Base-by-base conservation (phyloP, 2,888 invertebrate species). In the Ennomos fuscantarius region DNA sequence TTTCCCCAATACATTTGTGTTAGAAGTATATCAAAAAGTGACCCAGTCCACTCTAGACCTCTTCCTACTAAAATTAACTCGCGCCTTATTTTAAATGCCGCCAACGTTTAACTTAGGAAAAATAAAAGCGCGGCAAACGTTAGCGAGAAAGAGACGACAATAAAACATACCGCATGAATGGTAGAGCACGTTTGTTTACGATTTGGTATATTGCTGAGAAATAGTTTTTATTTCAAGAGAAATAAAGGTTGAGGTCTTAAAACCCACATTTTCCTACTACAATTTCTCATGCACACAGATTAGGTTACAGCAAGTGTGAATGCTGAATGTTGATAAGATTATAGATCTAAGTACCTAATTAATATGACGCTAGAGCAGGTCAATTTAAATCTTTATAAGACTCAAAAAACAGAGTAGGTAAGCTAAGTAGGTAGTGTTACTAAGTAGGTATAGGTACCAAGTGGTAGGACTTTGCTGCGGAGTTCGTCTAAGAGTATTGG, bases 31-130 rank as follows among this genome's bases (percentile, higher is more conserved):
- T 92, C 91, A 92, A 91, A 89, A 89, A 82, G 80, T 84, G 76
- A 81, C 81, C 81, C 81, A 84, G 79, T 87, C 82, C 81, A 79
- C 80, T 84, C 79, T 80, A 86, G 84, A 86, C 78, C 81, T 83
- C 81, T 77, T 85, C 78, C 81, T 85, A 86, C 74, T 81, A 84
- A 90, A 90, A 84, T 86, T 78, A 77, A 83, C 80, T 89, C 89
- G 89, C 91, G 91, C 88, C 86, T 74, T 81, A 86, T 85, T 91
- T 91, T 82, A 83, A 92, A 90, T 87, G 82, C 89, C 88, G 90
- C 89, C 89, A 89, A 89, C 90, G 87, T 89, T 68, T 84, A 78
- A 78, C 79, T 87, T 85, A 79, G 81, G 87, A 87, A 89, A 81
- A 75, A 70, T 79, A 79, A 87, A 92, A 89, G 89, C 91, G 91